Evolutionary conservation across 30 jellyfish, hydroid and myxozoan species (phyloP).

Genomic region (Catostylus mosaicus): DNA sequence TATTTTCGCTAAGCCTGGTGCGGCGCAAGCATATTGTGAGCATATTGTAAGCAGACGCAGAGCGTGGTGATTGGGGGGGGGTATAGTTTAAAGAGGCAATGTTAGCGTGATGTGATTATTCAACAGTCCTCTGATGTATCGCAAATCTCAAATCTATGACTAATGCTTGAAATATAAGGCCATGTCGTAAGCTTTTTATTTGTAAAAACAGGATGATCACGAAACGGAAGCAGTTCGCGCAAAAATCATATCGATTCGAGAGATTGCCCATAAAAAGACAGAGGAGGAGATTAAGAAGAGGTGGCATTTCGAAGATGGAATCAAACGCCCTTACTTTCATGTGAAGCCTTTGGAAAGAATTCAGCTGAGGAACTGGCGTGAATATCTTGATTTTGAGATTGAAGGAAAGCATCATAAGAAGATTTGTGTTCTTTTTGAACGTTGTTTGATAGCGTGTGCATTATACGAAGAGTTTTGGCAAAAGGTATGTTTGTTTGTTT

Average conservation of each 20-base stretch:
- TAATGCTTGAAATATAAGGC: no score
- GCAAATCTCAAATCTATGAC: no score
- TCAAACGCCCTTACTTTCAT: constrained; percentile 95
- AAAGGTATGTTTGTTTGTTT: constrained; percentile 67
- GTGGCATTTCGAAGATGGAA: constrained; percentile 88
- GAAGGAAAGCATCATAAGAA: constrained; percentile 64
- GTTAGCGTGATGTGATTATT: no score
- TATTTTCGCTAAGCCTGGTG: no score
- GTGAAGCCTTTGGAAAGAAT: constrained; percentile 93
- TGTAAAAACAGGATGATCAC: not conserved
- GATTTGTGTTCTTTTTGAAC: constrained; percentile 81
- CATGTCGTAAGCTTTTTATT: no score
- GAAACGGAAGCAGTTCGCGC: constrained; percentile 58
- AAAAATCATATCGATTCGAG: constrained; percentile 76
- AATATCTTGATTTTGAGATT: constrained; percentile 83
- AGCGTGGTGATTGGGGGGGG: no score
- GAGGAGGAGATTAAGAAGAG: constrained; percentile 89
- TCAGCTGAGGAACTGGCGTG: constrained; percentile 92
- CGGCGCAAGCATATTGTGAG: no score
- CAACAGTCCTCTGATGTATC: no score
- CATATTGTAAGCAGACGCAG: no score
- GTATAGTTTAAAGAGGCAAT: no score
- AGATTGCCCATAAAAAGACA: constrained; percentile 45
- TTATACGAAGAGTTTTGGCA: constrained; percentile 95
- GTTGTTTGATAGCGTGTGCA: constrained; percentile 98